Percentiles rank a stretch among this genome's conserved stretches.
phyloP scores from a whole-genome alignment of 1,140 invertebrate genomes.

The Hetaerina americana region DNA sequence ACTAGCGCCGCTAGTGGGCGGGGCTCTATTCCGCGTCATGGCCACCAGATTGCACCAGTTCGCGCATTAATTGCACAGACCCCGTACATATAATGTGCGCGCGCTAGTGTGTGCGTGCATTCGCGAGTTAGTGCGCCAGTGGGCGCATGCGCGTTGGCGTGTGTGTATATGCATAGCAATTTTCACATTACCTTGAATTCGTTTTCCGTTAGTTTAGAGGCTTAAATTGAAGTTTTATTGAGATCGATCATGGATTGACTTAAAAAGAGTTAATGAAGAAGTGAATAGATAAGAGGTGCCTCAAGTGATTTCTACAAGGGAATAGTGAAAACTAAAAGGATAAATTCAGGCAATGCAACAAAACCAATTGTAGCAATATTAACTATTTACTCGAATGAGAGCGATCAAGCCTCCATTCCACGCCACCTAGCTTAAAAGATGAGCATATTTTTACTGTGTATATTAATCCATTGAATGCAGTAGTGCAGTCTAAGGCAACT shows the following conservation, averaged over 20 bases:
- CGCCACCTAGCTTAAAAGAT: constrained; percentile 76
- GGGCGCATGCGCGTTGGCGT: too few relatives aligned
- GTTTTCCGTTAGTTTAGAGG: constrained; percentile 54
- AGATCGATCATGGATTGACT: constrained; percentile 53
- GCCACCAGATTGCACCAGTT: too few relatives aligned
- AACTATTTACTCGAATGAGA: constrained; percentile 58
- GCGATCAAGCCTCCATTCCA: constrained; percentile 81
- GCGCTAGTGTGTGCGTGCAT: too few relatives aligned
- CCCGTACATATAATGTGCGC: too few relatives aligned
- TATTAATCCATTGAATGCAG: constrained; percentile 68
- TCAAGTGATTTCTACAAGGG: constrained; percentile 54
- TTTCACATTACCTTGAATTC: constrained; percentile 71
- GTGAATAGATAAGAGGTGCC: constrained; percentile 69
- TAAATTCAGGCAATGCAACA: background rate
- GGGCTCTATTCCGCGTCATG: too few relatives aligned
- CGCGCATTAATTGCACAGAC: too few relatives aligned
- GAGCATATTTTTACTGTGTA: constrained; percentile 80
- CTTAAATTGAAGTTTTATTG: constrained; percentile 42
- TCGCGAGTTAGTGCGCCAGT: too few relatives aligned
- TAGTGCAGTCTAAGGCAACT: constrained; percentile 63
- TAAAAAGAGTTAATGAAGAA: constrained; percentile 71
- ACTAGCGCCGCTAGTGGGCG: too few relatives aligned
- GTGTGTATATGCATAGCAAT: constrained; percentile 7
- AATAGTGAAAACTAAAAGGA: constrained; percentile 7
- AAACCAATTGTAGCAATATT: background rate